These are phyloP conservation scores for Allophyes oxyacanthae DNA, from an alignment of 2,888 invertebrate genomes.

Conservation along the genomic window DNA sequence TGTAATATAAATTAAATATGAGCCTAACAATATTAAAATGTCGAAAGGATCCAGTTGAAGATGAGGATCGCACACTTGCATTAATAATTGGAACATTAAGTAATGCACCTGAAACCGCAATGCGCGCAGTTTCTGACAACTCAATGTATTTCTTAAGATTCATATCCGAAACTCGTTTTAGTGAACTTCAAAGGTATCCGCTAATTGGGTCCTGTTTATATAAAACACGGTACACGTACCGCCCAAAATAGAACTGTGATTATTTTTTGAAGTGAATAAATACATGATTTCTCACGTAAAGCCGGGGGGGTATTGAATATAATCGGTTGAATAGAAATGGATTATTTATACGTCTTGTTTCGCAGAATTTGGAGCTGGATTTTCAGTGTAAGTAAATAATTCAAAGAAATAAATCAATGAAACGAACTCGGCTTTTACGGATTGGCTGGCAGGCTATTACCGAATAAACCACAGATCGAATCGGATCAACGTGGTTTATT, in stretches of 20 bases:
- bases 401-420: conserved; percentile 32
- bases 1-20: too few species aligned
- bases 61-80: conserved; percentile 40
- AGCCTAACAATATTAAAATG: conserved; percentile 30
- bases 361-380: conserved; percentile 14
- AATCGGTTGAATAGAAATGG: conserved; percentile 5
- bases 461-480: conserved; percentile 21
- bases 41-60: conserved; percentile 35
- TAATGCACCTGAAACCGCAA: conserved; percentile 71
- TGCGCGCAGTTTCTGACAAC: conserved; percentile 72
- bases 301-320: neutral
- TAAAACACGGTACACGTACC: conserved; percentile 55
- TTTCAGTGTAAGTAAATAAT: conserved; percentile 38
- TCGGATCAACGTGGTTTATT: conserved; percentile 27
- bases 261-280: conserved; percentile 30
- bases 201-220: conserved; percentile 75
- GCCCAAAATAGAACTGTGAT: conserved; percentile 49
- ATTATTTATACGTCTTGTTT: conserved; percentile 30
- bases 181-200: conserved; percentile 81
- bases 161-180: conserved; percentile 80
- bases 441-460: conserved; percentile 29
- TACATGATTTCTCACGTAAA: conserved; percentile 22
- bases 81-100: conserved; percentile 70
- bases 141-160: conserved; percentile 83
- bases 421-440: conserved; percentile 28